These are phyloP conservation scores for Eidolon helvum DNA, from an alignment of 2,113 vertebrate genomes.

Conservation along the genomic window DNA sequence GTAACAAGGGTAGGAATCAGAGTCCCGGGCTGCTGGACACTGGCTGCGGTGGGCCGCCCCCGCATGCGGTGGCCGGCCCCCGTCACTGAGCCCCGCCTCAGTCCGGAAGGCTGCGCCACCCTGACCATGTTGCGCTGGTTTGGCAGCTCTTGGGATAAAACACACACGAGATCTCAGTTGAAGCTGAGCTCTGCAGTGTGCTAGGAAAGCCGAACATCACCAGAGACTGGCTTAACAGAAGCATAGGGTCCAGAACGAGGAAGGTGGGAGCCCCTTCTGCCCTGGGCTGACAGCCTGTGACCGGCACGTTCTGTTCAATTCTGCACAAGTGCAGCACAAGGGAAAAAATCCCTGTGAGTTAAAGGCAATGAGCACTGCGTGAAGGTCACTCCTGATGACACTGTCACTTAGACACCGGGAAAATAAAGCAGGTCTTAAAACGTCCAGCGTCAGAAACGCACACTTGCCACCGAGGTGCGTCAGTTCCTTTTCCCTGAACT, in stretches of 20 bases:
- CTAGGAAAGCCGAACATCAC: not conserved
- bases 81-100: rapidly evolving
- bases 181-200: rapidly evolving
- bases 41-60: rapidly evolving
- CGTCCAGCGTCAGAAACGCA: not conserved
- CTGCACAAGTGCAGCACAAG: not conserved
- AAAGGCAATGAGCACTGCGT: not conserved
- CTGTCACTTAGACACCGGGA: not conserved
- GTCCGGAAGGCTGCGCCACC: not conserved
- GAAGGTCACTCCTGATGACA: conserved; percentile 51
- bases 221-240: not conserved
- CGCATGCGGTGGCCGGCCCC: rapidly evolving
- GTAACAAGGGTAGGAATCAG: rapidly evolving
- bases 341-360: not conserved
- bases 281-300: not conserved
- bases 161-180: too few relatives aligned
- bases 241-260: too few relatives aligned
- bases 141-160: too few relatives aligned
- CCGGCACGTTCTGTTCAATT: rapidly evolving
- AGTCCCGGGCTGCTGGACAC: not conserved
- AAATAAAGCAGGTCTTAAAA: not conserved
- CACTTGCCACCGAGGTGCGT: not conserved
- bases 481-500: not conserved
- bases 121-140: rapidly evolving
- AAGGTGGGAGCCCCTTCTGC: not conserved